A percentile compares a stretch with the other conserved stretches of the same genome.
Evolutionary conservation across 2,797 vertebrate species (phyloP).

Genomic region (Linurgus olivaceus): DNA sequence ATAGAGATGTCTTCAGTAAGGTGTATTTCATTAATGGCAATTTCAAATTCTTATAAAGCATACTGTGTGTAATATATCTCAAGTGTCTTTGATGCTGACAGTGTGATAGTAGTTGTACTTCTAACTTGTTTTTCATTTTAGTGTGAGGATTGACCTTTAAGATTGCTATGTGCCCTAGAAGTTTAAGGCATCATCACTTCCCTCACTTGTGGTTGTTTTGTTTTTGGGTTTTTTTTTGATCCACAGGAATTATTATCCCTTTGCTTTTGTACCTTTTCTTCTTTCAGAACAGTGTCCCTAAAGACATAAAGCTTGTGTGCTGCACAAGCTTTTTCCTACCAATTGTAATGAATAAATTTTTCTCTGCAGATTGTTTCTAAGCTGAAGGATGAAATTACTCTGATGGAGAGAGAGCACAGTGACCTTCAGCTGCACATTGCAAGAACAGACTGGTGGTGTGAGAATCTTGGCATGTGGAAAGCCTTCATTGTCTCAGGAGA

Average conservation of each 20-base stretch:
- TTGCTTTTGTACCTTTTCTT: not conserved
- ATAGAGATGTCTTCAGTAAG: not conserved
- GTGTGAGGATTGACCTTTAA: not conserved
- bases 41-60: not conserved
- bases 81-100: not conserved
- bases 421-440: conserved; percentile 93
- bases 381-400: conserved; percentile 92
- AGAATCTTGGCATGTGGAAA: conserved; percentile 94
- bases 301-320: not conserved
- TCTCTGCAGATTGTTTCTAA: conserved; percentile 86
- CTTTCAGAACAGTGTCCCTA: not conserved
- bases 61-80: not conserved
- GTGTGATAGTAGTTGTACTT: not conserved
- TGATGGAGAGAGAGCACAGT: conserved; percentile 92
- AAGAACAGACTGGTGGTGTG: conserved; percentile 97
- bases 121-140: not conserved
- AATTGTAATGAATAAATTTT: not conserved
- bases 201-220: not conserved
- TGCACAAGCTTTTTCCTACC: not conserved
- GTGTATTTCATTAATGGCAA: not conserved
- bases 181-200: not conserved
- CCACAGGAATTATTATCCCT: not conserved
- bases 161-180: not conserved
- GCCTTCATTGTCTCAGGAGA: conserved; percentile 87
- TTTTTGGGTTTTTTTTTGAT: not conserved